A percentile compares a stretch with the other conserved stretches of the same genome.
phyloP scores from a whole-genome alignment of 2,797 vertebrate species.

The Danionella dracula region DNA sequence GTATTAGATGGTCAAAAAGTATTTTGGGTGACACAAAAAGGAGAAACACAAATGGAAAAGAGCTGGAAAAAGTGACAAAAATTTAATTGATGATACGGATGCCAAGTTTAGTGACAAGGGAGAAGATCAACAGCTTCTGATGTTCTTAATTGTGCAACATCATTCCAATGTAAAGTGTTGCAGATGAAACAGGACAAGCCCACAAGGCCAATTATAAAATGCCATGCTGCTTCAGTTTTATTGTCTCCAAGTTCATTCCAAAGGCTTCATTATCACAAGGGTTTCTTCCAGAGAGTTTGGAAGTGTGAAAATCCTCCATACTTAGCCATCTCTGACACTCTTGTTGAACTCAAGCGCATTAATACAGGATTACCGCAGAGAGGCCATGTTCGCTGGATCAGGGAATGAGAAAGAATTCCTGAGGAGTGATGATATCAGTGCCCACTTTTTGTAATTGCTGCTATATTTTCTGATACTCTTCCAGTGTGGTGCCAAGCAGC shows the following conservation, averaged over 20 bases:
- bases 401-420: slow-evolving; percentile 71
- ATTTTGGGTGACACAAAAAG: slow-evolving; percentile 5
- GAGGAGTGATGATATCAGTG: slow-evolving; percentile 51
- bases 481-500: slow-evolving; percentile 53
- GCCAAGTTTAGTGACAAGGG: slow-evolving; percentile 59
- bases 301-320: slow-evolving; percentile 84
- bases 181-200: slow-evolving; percentile 73
- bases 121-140: slow-evolving; percentile 77
- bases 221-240: slow-evolving; percentile 61
- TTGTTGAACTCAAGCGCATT: slow-evolving; percentile 83
- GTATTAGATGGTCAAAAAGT: slow-evolving; percentile 25
- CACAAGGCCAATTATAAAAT: slow-evolving; percentile 82
- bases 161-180: slow-evolving; percentile 72
- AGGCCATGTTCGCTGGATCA: slow-evolving; percentile 67
- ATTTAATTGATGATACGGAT: slow-evolving; percentile 56
- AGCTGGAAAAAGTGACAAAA: not conserved
- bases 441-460: slow-evolving; percentile 69
- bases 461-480: slow-evolving; percentile 56
- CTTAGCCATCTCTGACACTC: slow-evolving; percentile 87
- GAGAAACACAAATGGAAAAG: slow-evolving; percentile 12
- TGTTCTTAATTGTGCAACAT: slow-evolving; percentile 79
- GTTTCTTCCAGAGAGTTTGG: slow-evolving; percentile 76
- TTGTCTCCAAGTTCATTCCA: slow-evolving; percentile 51
- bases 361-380: slow-evolving; percentile 77
- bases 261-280: slow-evolving; percentile 83